These are phyloP conservation scores for Xylota segnis DNA, from an alignment of 2,888 invertebrate species.

Conservation along the genomic window DNA sequence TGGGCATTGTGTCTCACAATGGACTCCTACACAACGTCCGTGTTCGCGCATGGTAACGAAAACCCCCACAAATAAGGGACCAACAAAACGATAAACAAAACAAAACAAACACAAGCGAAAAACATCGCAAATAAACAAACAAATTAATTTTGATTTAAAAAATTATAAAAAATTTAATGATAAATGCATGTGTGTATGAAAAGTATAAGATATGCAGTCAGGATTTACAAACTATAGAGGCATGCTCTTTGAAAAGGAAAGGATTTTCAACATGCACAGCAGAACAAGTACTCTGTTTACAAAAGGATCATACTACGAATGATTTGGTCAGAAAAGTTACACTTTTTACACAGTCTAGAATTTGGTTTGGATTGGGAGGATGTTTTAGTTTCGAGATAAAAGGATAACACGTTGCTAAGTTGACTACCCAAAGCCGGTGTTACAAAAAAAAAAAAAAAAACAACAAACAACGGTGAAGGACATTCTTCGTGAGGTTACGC, in stretches of 20 bases:
- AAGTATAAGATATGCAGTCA: constrained; percentile 11
- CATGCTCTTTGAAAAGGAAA: constrained; percentile 6
- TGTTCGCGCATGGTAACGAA: constrained; percentile 14
- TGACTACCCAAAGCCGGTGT: constrained; percentile 26
- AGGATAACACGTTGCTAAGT: not conserved
- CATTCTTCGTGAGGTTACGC: not conserved
- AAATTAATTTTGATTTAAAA: constrained; percentile 35
- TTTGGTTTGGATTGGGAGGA: constrained; percentile 30
- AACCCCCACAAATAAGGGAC: constrained; percentile 48
- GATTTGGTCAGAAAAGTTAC: too few species aligned
- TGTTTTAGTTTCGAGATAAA: constrained; percentile 12
- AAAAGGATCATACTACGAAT: too few species aligned
- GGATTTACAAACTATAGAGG: not conserved
- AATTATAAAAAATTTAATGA: constrained; percentile 76
- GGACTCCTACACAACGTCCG: constrained; percentile 87
- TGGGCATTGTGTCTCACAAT: constrained; percentile 93
- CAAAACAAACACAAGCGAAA: constrained; percentile 76
- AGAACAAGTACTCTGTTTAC: too few species aligned
- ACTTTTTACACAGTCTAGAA: constrained; percentile 90
- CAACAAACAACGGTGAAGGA: not conserved
- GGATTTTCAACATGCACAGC: too few species aligned
- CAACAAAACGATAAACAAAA: constrained; percentile 52
- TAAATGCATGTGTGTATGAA: constrained; percentile 28
- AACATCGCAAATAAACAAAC: constrained; percentile 65
- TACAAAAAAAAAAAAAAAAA: not conserved